Percentiles rank a stretch among this genome's conserved stretches.
phyloP scores from a whole-genome alignment of 1,140 invertebrate species.

The Homarus americanus region DNA sequence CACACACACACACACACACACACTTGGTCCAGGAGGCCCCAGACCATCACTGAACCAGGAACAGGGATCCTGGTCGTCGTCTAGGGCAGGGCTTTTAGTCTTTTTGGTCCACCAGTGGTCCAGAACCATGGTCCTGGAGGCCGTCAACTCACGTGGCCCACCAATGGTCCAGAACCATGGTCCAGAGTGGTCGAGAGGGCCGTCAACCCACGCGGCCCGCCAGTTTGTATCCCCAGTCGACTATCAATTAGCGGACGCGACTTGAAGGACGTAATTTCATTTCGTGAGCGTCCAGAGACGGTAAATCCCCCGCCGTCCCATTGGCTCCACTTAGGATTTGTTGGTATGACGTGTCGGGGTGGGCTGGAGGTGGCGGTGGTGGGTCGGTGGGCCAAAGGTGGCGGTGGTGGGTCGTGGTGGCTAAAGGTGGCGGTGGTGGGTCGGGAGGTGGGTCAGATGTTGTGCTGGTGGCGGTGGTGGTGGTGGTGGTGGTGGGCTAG shows the following conservation, averaged over 20 bases:
- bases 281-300: slow-evolving; percentile 44
- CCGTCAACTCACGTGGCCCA: too few relatives aligned
- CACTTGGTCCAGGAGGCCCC: not conserved
- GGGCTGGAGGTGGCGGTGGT: not conserved
- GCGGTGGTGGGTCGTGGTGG: not conserved
- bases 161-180: not conserved
- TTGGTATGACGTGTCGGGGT: slow-evolving; percentile 9
- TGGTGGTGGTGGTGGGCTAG: not conserved
- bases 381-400: not conserved
- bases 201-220: not conserved
- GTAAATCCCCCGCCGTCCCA: slow-evolving; percentile 49
- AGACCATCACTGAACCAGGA: not conserved
- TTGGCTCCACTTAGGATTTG: slow-evolving; percentile 42
- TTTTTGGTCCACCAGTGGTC: too few relatives aligned
- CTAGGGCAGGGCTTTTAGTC: not conserved
- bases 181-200: not conserved
- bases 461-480: too few relatives aligned
- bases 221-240: slow-evolving; percentile 22
- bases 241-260: slow-evolving; percentile 60
- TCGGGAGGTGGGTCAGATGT: too few relatives aligned
- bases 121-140: not conserved
- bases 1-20: too few relatives aligned
- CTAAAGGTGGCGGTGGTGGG: not conserved
- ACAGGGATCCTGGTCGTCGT: not conserved
- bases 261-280: slow-evolving; percentile 55